Evolutionary conservation across 1,140 invertebrate species (phyloP), one percentile per base, ranked within the genome.

Genomic region (Heliconius hermathena): DNA sequence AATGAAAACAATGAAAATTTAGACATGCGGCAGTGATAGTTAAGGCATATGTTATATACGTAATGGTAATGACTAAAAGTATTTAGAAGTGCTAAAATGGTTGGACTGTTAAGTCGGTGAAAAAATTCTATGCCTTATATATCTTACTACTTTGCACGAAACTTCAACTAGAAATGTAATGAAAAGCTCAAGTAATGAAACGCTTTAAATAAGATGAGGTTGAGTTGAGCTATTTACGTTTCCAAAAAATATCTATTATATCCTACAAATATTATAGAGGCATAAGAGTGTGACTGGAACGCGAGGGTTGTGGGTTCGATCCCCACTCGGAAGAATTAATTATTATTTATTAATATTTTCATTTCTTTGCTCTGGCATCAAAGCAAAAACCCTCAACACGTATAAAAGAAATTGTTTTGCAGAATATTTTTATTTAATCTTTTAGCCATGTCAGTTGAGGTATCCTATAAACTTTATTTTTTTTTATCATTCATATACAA

Each of bases 171-270:
- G 66, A 75, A 79, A 79, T 75, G 66, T 60, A 71, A 79, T 79
- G 60, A 79, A 74, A 79, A 79, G 73, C 66, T 22, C 66, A n/a
- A 79, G 73, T 72, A 73, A 79, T 75, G 78, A 79, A 79, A 72
- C 66, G 73, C 78, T 75, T 66, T 41, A 71, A 66, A 79, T 66
- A 66, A 79, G 73, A 79, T 79, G 57, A 11, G n/a, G 9, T 29
- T 41, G 0, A 76, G 57, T 26, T 66, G 11, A 22, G 29, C 57
- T 66, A 52, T 52, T 52, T 8, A 52, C 20, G 1, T 52, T 20
- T 20, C 33, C 33, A 52, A 16, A 20, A 18, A 52, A 20, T 20
- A 52, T 20, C 49, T 52, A 6, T 20, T 52, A 52, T 20, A 52
- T 52, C 49, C 0, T 46, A 46, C 13, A 16, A 46, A 46, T 46